Base-by-base conservation (phyloP, 30 jellyfish, hydroid and myxozoan species). In the Cassiopea andromeda region DNA sequence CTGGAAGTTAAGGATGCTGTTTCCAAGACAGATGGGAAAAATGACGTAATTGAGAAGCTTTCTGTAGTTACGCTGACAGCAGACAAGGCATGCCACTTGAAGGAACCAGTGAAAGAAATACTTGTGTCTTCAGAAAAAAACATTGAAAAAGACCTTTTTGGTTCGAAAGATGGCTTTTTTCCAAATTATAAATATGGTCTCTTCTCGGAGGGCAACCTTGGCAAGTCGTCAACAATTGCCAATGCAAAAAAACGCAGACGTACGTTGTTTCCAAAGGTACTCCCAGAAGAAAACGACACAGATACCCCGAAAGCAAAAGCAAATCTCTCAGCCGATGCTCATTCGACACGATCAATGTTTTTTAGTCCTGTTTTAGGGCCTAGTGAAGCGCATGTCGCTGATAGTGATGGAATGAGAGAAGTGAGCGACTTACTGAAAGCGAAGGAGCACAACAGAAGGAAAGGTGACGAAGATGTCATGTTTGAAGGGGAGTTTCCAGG, bases 221-320 rank as follows among this genome's bases (percentile, higher is more conserved):
- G 27, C 79, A 15, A 15, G 57, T 70, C 43, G 2, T 43, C 79
- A 10, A 7, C 2, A 70, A 18, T 2, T 1, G 27, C 1, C 79
- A 70, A 70, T 1, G 50, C 57, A 18, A 70, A 8, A 27, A 17
- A 70, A 15, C 79, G 86, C 13, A 77, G 86, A 46, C 69, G 86
- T 2, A 77, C 86, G 1, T 77, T 77, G 86, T 77, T 77, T 49
- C 86, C 86, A 46, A 77, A 49, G 3, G 86, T 77, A n/a, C 48
- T 77, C 48, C 72, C 86, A 12, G 54, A 3, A 5, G 86, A 77
- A 3, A 6, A 77, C 6, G 86, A 54, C 58, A 49, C 2, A 1
- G 79, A 70, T 70, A 7, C 49, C 17, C 7, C 49, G 50, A 70
- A 27, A 43, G 6, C 18, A 17, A 70, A 70, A 18, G 50, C 50